A percentile compares a stretch with the other conserved stretches of the same genome.
These are phyloP conservation scores for Tipula vernalis DNA, from an alignment of 2,888 invertebrate genomes.

Conservation along the genomic window DNA sequence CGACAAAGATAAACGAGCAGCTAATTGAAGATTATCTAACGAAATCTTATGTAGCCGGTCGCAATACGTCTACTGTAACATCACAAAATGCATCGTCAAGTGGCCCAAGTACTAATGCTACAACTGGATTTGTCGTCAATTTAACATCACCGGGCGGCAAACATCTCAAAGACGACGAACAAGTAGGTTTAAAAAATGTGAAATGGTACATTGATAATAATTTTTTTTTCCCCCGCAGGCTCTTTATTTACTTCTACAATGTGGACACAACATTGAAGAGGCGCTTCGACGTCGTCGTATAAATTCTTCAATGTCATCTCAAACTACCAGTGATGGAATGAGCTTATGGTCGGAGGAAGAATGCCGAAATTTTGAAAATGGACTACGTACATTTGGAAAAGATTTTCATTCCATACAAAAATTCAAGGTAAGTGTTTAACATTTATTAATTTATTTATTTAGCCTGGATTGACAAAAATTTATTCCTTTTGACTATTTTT, in stretches of 20 bases:
- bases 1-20: conserved; percentile 55
- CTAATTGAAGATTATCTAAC: conserved; percentile 71
- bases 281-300: conserved; percentile 70
- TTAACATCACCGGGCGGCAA: conserved; percentile 44
- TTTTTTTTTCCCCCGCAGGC: conserved; percentile 38
- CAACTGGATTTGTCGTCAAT: neutral
- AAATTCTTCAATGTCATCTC: conserved; percentile 49
- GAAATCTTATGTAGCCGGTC: conserved; percentile 22
- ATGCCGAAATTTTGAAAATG: conserved; percentile 92
- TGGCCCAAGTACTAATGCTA: neutral
- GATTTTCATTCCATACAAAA: conserved; percentile 91
- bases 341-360: conserved; percentile 96
- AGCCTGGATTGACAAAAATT: neutral
- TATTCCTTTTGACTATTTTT: too few relatives aligned
- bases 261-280: conserved; percentile 91
- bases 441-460: neutral
- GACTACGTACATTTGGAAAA: conserved; percentile 85
- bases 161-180: conserved; percentile 75
- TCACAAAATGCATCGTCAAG: neutral
- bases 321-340: conserved; percentile 52
- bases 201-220: neutral
- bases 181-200: conserved; percentile 27
- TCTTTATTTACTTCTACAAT: conserved; percentile 77
- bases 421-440: conserved; percentile 51
- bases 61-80: conserved; percentile 22